These are phyloP conservation scores for Dugesia japonica DNA, from an alignment of 2,888 invertebrate species.

Conservation along the genomic window DNA sequence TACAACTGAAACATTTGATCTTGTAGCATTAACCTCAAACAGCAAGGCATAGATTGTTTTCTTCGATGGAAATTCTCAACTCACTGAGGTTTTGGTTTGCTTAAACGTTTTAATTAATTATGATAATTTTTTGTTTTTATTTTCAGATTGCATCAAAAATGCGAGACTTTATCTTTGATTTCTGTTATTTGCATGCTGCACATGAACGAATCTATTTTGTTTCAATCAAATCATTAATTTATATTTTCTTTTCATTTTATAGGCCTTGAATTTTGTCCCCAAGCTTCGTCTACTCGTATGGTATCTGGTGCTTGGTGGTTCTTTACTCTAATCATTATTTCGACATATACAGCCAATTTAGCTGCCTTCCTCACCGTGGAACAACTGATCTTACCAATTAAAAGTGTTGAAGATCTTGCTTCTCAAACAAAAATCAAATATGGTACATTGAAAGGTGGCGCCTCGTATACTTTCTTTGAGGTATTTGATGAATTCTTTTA, in stretches of 20 bases:
- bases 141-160: too few species aligned
- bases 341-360: background rate
- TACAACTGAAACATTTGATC: background rate
- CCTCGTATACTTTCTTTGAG: background rate
- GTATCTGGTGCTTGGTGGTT: background rate
- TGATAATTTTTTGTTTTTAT: too few species aligned
- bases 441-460: background rate
- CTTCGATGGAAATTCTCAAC: too few species aligned
- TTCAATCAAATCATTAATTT: too few species aligned
- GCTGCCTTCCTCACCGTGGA: background rate
- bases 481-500: background rate
- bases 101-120: too few species aligned
- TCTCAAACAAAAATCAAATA: background rate
- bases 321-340: background rate
- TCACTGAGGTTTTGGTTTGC: too few species aligned
- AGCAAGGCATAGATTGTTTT: background rate
- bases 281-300: background rate
- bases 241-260: background rate
- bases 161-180: too few species aligned
- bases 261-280: background rate
- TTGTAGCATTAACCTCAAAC: background rate
- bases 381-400: background rate
- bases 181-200: too few species aligned
- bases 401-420: constrained; percentile 14
- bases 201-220: too few species aligned